Evolutionary conservation across 35 echinoderm and acorn worm genomes (phyloP).

Genomic region (Ophioderma brevispina): DNA sequence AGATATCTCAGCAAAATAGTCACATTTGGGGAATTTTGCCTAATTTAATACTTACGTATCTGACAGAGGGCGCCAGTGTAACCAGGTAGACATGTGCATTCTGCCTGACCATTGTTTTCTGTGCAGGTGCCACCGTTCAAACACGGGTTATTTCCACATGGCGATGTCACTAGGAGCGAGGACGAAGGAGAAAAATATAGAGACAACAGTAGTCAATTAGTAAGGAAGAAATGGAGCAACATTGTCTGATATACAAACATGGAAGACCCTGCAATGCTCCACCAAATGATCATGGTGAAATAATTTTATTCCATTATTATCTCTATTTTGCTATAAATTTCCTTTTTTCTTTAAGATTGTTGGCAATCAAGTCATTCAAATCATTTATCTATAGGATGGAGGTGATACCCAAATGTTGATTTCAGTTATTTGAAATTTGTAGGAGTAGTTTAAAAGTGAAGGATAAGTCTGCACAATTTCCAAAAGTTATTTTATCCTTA

Average conservation of each 20-base stretch:
- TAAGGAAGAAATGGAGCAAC: not conserved
- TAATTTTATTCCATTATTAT: too few species aligned
- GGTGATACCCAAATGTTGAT: too few species aligned
- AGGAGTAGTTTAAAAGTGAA: too few species aligned
- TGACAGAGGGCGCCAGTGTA: constrained; percentile 9
- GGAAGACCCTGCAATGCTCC: not conserved
- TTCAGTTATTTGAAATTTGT: too few species aligned
- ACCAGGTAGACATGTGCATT: not conserved
- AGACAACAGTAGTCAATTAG: not conserved
- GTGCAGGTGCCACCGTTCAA: constrained; percentile 3
- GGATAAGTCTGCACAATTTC: too few species aligned
- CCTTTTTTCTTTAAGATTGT: too few species aligned
- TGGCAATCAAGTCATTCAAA: too few species aligned
- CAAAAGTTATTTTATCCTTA: too few species aligned
- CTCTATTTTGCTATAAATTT: too few species aligned
- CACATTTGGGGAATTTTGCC: too few species aligned
- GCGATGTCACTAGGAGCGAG: not conserved
- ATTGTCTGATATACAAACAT: not conserved
- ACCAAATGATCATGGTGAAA: not conserved
- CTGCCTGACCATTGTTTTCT: not conserved
- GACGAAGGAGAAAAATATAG: not conserved
- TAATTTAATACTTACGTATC: constrained; percentile 10
- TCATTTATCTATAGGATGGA: too few species aligned
- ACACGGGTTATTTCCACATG: not conserved
- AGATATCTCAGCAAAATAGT: not conserved